Evolutionary conservation across 1,140 invertebrate species (phyloP).

Genomic region (Cotesia chilonis): DNA sequence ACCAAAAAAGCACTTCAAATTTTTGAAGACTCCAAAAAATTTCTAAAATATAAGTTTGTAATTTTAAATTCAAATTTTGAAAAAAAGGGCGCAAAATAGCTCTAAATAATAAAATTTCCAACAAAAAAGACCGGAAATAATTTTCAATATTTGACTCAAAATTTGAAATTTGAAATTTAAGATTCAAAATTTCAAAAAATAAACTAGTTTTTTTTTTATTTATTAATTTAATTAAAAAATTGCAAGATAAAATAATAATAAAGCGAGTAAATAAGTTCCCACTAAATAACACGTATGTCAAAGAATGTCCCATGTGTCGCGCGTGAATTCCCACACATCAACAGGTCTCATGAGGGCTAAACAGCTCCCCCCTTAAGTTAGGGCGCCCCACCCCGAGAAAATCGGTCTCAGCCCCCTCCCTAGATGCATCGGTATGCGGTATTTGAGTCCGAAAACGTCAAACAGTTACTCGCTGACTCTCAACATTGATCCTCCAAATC

Average conservation of each 20-base stretch:
- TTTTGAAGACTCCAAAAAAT: no score
- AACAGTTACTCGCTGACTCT: slow-evolving; percentile 62
- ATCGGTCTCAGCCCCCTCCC: slow-evolving; percentile 50
- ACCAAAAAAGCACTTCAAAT: no score
- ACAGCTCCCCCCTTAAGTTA: slow-evolving; percentile 47
- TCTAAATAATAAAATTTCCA: no score
- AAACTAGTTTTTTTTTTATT: no score
- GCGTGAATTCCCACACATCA: slow-evolving; percentile 66
- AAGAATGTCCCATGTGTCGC: slow-evolving; percentile 40
- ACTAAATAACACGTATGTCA: slow-evolving; percentile 20
- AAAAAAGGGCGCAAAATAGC: no score
- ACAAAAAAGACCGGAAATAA: no score
- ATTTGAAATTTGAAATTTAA: no score
- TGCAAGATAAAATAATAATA: background rate
- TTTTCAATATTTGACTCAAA: no score
- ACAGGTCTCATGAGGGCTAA: slow-evolving; percentile 59
- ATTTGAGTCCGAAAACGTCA: slow-evolving; percentile 65
- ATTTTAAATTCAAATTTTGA: no score
- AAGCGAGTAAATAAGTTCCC: slow-evolving; percentile 18
- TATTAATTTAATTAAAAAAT: no score
- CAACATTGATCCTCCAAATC: slow-evolving; percentile 44
- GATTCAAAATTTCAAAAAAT: no score
- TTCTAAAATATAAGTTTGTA: no score
- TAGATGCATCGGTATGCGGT: slow-evolving; percentile 64
- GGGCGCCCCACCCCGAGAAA: slow-evolving; percentile 44